Evolutionary conservation across 1,140 invertebrate species (phyloP).

Genomic region (Paracyclopina nana): DNA sequence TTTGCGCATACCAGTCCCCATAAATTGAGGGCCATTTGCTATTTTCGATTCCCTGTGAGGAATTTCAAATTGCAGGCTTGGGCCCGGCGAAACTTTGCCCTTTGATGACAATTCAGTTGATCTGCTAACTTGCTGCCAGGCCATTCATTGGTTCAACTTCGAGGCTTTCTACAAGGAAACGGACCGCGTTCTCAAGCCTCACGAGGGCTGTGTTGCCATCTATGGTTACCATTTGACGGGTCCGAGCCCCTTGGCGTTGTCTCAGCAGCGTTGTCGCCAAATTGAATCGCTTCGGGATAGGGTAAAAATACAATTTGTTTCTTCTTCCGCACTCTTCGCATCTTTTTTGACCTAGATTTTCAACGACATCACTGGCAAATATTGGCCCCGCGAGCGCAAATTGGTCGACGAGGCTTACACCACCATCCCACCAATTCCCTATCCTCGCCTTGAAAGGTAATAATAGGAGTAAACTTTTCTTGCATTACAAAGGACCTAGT

Average conservation of each 20-base stretch:
- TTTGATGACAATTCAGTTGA: background rate
- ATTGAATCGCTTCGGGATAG: background rate
- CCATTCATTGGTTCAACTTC: background rate
- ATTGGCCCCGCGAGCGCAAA: background rate
- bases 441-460: background rate
- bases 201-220: background rate
- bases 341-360: background rate
- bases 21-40: too few relatives aligned
- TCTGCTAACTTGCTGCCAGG: background rate
- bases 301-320: background rate
- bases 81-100: background rate
- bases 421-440: background rate
- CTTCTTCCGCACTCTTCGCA: background rate
- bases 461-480: too few relatives aligned
- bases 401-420: background rate
- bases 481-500: background rate
- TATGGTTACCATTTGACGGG: background rate
- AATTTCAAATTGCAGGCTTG: too few relatives aligned
- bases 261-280: background rate
- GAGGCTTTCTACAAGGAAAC: background rate
- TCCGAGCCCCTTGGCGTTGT: too few relatives aligned
- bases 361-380: background rate
- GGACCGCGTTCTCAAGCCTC: background rate
- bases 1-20: too few relatives aligned
- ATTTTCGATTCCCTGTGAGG: too few relatives aligned